Evolutionary conservation across 1,140 invertebrate genomes (phyloP).

Genomic region (Euglossa dilemma): DNA sequence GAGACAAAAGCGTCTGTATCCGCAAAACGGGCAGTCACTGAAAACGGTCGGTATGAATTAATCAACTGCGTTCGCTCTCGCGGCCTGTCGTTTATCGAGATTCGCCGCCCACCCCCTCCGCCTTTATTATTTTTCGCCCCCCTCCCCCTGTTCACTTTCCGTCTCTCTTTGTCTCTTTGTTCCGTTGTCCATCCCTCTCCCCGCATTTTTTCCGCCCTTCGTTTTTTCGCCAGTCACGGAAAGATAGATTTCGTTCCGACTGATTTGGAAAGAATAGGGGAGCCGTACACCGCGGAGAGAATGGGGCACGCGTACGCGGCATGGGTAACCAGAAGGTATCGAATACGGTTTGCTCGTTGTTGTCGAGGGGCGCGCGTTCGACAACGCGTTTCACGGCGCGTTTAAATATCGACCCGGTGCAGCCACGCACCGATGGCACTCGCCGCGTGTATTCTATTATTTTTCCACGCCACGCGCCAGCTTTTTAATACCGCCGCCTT

Average conservation of each 20-base stretch:
- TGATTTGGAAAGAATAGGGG: neutral
- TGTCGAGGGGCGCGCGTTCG: neutral
- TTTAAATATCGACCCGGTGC: neutral
- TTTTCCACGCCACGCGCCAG: neutral
- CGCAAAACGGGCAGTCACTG: slow-evolving; percentile 27
- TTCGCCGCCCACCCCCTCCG: neutral
- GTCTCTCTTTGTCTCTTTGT: neutral
- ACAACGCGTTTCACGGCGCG: neutral
- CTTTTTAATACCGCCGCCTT: slow-evolving; percentile 7
- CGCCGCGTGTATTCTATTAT: neutral
- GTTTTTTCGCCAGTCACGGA: neutral
- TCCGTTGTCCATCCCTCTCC: neutral
- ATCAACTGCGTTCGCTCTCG: slow-evolving; percentile 50
- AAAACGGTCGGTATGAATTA: slow-evolving; percentile 64
- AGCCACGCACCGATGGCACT: neutral
- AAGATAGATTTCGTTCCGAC: slow-evolving; percentile 19
- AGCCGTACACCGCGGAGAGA: neutral
- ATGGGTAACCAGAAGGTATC: slow-evolving; percentile 25
- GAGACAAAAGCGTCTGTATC: slow-evolving; percentile 45
- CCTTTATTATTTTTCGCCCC: slow-evolving; percentile 18
- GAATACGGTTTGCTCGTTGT: neutral
- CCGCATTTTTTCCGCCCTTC: neutral
- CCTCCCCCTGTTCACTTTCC: slow-evolving; percentile 33
- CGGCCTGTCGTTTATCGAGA: slow-evolving; percentile 57
- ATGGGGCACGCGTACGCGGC: neutral